These are phyloP conservation scores for Chrysolina americana DNA, from an alignment of 2,888 invertebrate species.

Conservation along the genomic window DNA sequence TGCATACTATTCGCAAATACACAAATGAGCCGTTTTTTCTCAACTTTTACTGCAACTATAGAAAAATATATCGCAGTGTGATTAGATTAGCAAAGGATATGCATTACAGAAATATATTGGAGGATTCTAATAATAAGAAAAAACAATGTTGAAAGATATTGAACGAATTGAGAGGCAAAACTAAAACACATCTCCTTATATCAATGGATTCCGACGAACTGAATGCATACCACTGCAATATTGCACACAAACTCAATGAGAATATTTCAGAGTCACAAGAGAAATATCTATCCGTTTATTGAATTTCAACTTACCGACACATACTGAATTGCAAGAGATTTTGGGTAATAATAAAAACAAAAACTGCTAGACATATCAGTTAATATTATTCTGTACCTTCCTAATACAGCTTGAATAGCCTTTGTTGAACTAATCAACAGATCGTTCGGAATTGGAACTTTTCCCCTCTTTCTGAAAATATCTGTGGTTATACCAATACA, in stretches of 20 bases:
- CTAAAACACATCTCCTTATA: conserved; percentile 1
- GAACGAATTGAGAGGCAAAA: conserved; percentile 16
- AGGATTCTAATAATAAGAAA: neutral
- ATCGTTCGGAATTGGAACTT: neutral
- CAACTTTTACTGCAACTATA: neutral
- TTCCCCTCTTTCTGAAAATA: conserved; percentile 1
- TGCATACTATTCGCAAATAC: neutral
- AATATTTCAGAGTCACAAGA: neutral
- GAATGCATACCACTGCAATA: neutral
- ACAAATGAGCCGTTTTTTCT: neutral
- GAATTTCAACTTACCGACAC: too few species aligned
- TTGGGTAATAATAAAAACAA: too few species aligned
- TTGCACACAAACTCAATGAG: neutral
- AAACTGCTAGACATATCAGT: conserved; percentile 6
- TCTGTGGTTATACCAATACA: too few species aligned
- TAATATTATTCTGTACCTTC: neutral
- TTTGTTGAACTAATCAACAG: too few species aligned
- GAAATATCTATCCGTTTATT: too few species aligned
- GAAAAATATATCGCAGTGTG: neutral
- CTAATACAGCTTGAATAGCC: neutral
- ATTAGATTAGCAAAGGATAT: neutral
- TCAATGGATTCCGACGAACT: too few species aligned
- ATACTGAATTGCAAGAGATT: too few species aligned
- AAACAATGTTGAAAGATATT: neutral
- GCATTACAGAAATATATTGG: neutral